Percentiles rank a stretch among this genome's conserved stretches.
Evolutionary conservation across 2,797 vertebrate species (phyloP).

Genomic region (Poeciliopsis presidionis): DNA sequence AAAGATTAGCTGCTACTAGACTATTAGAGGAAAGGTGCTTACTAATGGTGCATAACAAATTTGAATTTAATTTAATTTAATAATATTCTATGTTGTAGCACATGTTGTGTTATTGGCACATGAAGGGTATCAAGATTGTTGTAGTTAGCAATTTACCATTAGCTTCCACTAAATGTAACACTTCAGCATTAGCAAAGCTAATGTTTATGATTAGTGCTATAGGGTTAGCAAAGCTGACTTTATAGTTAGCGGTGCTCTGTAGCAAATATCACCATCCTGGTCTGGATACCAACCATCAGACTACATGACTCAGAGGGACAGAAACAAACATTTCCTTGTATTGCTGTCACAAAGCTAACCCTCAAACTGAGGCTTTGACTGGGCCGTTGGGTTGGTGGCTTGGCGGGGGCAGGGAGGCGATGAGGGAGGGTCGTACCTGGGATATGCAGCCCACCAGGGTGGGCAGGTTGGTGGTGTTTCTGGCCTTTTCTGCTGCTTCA

Average conservation of each 20-base stretch:
- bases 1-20: not conserved
- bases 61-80: not conserved
- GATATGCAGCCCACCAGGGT: not conserved
- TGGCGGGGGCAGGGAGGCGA: not conserved
- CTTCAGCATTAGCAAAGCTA: not conserved
- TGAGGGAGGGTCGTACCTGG: slow-evolving; percentile 9
- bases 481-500: not conserved
- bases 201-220: too few relatives aligned
- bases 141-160: not conserved
- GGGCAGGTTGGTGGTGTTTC: not conserved
- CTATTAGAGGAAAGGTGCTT: not conserved
- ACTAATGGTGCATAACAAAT: too few relatives aligned
- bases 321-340: not conserved
- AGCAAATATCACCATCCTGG: not conserved
- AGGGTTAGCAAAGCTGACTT: not conserved
- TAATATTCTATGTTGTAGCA: not conserved
- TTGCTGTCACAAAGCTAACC: not conserved
- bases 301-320: not conserved
- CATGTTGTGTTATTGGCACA: not conserved
- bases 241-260: not conserved
- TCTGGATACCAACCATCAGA: not conserved
- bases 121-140: not conserved
- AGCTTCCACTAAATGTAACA: not conserved
- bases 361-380: not conserved
- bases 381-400: too few relatives aligned